phyloP scores from a whole-genome alignment of 2,113 vertebrate species.

The Garra rufa region DNA sequence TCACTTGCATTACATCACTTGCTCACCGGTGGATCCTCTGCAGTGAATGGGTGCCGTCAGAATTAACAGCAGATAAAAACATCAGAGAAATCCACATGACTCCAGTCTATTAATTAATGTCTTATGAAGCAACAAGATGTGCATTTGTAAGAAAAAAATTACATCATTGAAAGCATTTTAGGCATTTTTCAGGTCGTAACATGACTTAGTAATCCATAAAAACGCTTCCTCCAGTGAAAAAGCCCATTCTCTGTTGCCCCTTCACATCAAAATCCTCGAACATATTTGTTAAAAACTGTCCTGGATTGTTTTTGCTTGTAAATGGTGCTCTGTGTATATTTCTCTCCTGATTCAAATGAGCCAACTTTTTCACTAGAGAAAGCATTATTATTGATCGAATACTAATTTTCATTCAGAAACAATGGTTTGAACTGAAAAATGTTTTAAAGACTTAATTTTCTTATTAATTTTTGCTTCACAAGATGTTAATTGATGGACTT shows the following conservation, averaged over 20 bases:
- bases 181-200: neutral
- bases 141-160: neutral
- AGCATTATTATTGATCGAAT: neutral
- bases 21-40: neutral
- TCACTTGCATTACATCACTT: neutral
- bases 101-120: neutral
- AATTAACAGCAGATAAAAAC: neutral
- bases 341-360: neutral
- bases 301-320: neutral
- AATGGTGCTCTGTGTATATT: neutral
- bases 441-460: neutral
- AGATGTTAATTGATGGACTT: neutral
- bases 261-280: too few species aligned
- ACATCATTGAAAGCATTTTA: neutral
- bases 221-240: too few species aligned
- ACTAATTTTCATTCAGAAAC: neutral
- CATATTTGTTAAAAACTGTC: too few species aligned
- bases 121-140: neutral
- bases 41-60: neutral
- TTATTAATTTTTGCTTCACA: too few species aligned
- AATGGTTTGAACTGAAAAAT: neutral
- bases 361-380: neutral
- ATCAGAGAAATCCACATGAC: neutral
- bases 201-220: neutral
- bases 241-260: too few species aligned